These are phyloP conservation scores for Protomyctophum bolini DNA, from an alignment of 2,113 vertebrate species.

Conservation along the genomic window DNA sequence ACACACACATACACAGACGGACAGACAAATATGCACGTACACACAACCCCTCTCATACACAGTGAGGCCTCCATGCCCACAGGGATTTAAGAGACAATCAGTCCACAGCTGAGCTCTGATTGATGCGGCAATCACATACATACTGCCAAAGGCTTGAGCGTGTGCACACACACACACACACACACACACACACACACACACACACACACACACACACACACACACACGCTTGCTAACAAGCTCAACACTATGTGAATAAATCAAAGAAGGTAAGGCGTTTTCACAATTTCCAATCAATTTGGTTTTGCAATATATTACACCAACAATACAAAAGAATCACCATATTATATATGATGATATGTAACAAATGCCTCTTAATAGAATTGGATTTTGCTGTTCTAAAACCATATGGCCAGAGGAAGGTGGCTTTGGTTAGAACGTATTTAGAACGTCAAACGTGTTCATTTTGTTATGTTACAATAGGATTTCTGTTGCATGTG, in stretches of 20 bases:
- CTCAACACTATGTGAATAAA: conserved; percentile 40
- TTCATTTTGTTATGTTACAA: too few species aligned
- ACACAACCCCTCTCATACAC: conserved; percentile 33
- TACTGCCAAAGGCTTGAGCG: conserved; percentile 37
- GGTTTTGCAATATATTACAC: conserved; percentile 16
- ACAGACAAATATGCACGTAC: neutral
- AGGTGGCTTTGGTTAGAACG: neutral
- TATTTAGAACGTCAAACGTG: too few species aligned
- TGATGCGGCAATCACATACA: conserved; percentile 62
- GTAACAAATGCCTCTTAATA: neutral
- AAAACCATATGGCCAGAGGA: neutral
- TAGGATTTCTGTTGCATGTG: too few species aligned
- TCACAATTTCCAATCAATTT: conserved; percentile 24
- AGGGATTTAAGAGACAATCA: conserved; percentile 67
- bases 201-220: conserved; percentile 18
- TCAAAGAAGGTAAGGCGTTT: conserved; percentile 30
- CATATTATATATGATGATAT: neutral
- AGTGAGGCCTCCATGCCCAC: conserved; percentile 51
- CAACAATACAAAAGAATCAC: conserved; percentile 5
- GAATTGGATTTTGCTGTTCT: neutral
- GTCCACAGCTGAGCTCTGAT: conserved; percentile 66
- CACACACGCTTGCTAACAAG: conserved; percentile 17
- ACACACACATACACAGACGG: conserved; percentile 29
- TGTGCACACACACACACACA: neutral
- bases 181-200: conserved; percentile 8